Conservation (phyloP, 2,797 vertebrate genomes). For the Vespertilio murinus region DNA sequence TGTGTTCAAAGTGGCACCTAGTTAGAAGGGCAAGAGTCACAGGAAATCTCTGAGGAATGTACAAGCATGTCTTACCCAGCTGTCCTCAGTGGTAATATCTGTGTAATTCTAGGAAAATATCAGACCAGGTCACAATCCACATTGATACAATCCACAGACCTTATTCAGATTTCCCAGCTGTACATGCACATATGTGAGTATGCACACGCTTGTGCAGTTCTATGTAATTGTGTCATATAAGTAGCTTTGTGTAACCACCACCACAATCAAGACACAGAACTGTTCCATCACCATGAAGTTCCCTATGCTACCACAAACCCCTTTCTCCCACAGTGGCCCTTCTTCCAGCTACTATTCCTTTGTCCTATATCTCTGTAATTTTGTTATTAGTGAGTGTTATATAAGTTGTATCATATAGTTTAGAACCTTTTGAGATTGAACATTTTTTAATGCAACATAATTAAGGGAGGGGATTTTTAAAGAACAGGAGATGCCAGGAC, state of each 20-base stretch:
- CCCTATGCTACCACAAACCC: neutral
- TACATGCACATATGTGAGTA: rapidly evolving
- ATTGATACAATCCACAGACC: neutral
- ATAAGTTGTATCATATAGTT: neutral
- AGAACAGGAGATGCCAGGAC: neutral
- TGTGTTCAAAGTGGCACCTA: too few relatives aligned
- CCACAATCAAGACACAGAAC: neutral
- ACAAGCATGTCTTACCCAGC: too few relatives aligned
- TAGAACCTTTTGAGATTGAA: neutral
- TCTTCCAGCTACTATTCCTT: neutral
- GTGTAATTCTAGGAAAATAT: neutral
- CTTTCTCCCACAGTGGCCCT: neutral
- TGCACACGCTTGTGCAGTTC: neutral
- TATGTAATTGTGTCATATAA: neutral
- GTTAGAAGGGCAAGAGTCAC: neutral
- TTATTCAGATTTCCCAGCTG: neutral
- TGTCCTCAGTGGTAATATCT: rapidly evolving
- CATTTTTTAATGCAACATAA: neutral
- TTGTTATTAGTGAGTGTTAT: neutral
- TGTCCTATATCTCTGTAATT: neutral
- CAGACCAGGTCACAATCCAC: neutral
- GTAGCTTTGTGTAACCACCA: neutral
- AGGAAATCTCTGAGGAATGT: neutral
- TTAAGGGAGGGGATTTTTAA: neutral
- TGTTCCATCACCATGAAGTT: too few relatives aligned